Conservation (phyloP, 2,888 invertebrate species). For the Drosophila koepferae region DNA sequence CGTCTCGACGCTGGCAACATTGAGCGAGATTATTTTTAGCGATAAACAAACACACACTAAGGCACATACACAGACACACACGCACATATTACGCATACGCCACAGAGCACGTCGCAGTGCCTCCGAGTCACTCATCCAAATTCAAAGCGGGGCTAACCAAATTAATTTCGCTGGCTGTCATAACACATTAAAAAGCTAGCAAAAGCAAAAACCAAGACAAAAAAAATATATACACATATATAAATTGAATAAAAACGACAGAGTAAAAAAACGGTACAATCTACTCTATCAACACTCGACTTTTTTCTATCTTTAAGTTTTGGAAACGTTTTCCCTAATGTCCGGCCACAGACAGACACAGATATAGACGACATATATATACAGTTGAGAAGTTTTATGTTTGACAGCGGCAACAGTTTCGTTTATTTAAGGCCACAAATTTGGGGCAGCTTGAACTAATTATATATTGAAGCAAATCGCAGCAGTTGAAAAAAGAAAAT, state of each 20-base stretch:
- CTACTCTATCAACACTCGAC: conserved; percentile 17
- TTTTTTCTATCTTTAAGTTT: conserved; percentile 17
- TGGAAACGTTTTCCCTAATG: conserved; percentile 12
- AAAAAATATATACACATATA: background rate
- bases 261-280: conserved; percentile 4
- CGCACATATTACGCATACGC: conserved; percentile 50
- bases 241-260: conserved; percentile 8
- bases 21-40: conserved; percentile 53
- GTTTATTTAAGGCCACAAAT: conserved; percentile 10
- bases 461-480: background rate
- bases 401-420: conserved; percentile 6
- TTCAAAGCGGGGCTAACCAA: conserved; percentile 45
- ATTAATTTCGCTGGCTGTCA: conserved; percentile 52
- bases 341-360: conserved; percentile 2
- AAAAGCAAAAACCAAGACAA: conserved; percentile 15
- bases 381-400: conserved; percentile 1
- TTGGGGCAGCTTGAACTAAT: conserved; percentile 12
- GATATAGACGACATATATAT: background rate
- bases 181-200: conserved; percentile 46
- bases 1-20: conserved; percentile 44
- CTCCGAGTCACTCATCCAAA: conserved; percentile 44
- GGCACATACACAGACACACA: background rate
- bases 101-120: conserved; percentile 42
- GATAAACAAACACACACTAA: conserved; percentile 36
- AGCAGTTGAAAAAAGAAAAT: background rate